phyloP scores from a whole-genome alignment of 2,797 vertebrate species.

The Ara ararauna region DNA sequence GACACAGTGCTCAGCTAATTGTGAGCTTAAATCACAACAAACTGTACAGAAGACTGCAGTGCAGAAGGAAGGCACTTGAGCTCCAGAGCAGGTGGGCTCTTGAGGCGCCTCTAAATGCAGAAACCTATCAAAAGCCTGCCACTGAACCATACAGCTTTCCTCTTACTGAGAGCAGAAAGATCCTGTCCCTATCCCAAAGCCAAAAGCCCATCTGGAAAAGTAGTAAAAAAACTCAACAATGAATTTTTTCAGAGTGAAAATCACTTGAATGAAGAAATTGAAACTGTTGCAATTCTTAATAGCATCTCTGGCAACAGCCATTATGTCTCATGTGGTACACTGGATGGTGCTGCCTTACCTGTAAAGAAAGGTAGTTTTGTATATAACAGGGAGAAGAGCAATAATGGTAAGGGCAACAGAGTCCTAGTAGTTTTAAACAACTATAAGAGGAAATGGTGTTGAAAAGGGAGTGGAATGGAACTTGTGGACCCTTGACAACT shows the following conservation, averaged over 20 bases:
- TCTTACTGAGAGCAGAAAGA: constrained; percentile 50
- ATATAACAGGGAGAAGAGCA: background rate
- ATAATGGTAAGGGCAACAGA: constrained; percentile 48
- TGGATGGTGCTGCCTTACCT: constrained; percentile 58
- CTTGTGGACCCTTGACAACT: constrained; percentile 68
- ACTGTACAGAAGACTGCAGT: constrained; percentile 10
- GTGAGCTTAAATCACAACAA: constrained; percentile 28
- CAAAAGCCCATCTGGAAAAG: constrained; percentile 1
- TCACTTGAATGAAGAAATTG: constrained; percentile 59
- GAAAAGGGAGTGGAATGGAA: constrained; percentile 73
- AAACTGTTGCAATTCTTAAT: constrained; percentile 47
- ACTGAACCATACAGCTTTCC: constrained; percentile 1
- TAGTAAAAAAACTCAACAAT: constrained; percentile 44
- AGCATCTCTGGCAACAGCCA: constrained; percentile 16
- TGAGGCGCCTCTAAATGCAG: constrained; percentile 48
- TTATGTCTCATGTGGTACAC: constrained; percentile 14
- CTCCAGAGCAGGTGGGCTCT: constrained; percentile 55
- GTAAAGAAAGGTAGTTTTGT: constrained; percentile 59
- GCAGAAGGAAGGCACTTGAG: constrained; percentile 51
- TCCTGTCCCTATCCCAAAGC: background rate
- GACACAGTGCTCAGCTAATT: background rate
- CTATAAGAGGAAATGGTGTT: constrained; percentile 75
- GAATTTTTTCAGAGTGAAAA: constrained; percentile 44
- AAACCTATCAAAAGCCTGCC: constrained; percentile 7
- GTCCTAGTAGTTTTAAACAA: constrained; percentile 70